Conservation (phyloP, 2,113 vertebrate species). For the Spea bombifrons region DNA sequence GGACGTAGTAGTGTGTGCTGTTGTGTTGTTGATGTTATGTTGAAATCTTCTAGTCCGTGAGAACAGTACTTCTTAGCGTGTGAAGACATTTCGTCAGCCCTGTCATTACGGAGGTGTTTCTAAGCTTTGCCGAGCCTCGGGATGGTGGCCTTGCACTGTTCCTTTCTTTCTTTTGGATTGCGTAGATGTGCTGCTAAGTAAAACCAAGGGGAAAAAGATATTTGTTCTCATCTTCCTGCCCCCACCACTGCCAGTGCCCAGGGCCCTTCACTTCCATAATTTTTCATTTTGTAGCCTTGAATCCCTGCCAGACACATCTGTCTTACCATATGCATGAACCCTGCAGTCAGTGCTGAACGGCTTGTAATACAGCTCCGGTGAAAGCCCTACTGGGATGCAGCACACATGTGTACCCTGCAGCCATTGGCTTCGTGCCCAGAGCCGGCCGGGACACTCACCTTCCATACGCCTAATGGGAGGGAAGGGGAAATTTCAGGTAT, state of each 20-base stretch:
- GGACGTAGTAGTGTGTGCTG: not conserved
- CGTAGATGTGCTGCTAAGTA: slow-evolving; percentile 74
- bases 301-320: slow-evolving; percentile 95
- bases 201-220: slow-evolving; percentile 60
- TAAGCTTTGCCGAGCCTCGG: slow-evolving; percentile 5
- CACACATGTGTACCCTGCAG: slow-evolving; percentile 79
- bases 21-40: not conserved
- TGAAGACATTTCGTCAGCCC: not conserved
- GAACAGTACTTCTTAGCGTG: not conserved
- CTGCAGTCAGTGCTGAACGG: slow-evolving; percentile 79
- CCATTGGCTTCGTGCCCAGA: slow-evolving; percentile 77
- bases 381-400: slow-evolving; percentile 81
- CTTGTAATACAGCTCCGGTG: slow-evolving; percentile 82
- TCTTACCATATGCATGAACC: slow-evolving; percentile 96
- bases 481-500: slow-evolving; percentile 58
- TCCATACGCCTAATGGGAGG: slow-evolving; percentile 72
- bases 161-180: slow-evolving; percentile 63
- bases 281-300: slow-evolving; percentile 93
- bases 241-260: slow-evolving; percentile 77
- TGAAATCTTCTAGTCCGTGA: not conserved
- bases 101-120: slow-evolving; percentile 14
- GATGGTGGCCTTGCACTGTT: not conserved
- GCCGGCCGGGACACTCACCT: slow-evolving; percentile 67
- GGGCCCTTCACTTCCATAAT: slow-evolving; percentile 97
- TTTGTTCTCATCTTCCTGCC: slow-evolving; percentile 58